Base-by-base conservation (phyloP, 2,113 vertebrate genomes). In the Lethenteron reissneri region DNA sequence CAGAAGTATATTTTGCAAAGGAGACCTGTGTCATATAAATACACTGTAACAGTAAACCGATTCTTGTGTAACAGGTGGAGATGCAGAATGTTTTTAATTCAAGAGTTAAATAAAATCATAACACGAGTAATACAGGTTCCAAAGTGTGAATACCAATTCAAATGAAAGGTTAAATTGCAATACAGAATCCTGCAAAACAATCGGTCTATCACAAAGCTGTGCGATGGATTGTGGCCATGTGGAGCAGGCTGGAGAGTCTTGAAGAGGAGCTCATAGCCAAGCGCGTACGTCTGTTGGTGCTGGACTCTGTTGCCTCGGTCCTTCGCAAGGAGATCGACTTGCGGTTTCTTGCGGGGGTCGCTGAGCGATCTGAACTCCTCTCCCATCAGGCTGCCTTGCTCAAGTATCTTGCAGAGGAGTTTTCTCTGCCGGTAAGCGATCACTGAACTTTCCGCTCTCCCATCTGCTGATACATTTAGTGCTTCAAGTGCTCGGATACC, bases 281-380 rank as follows among this genome's bases (percentile, higher is more conserved):
- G 73, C 79, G 78, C 56, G 80, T 84, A 70, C 84, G 83, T 59
- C 79, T 89, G 59, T 69, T 89, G 72, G 76, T 89, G 75, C 77
- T 88, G 76, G 87, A 89, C 71, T 89, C 87, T 12, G 72, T 88
- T 75, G 86, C 86, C 72, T 89, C 87, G 71, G 87, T 87, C 73
- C 82, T 88, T 69, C 81, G 87, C 79, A 88, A 88, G 72, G 87
- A 88, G 76, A 87, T 88, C 76, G 85, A 88, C 77, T 80, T 79
- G 19, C 80, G 83, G n/a, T 79, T 87, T 72, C 83, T 83, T 58
- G 85, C 84, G 71, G 88, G 87, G 75, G 72, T 87, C 17, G 75
- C 73, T 58, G 80, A 84, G 76, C 82, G 86, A 73, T 85, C 80
- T 78, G 85, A 84, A 64, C 80, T 88, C 72, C 82, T 89, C 77